Conservation (phyloP, 2,888 invertebrate species). For the Pristionchus japonicus region DNA sequence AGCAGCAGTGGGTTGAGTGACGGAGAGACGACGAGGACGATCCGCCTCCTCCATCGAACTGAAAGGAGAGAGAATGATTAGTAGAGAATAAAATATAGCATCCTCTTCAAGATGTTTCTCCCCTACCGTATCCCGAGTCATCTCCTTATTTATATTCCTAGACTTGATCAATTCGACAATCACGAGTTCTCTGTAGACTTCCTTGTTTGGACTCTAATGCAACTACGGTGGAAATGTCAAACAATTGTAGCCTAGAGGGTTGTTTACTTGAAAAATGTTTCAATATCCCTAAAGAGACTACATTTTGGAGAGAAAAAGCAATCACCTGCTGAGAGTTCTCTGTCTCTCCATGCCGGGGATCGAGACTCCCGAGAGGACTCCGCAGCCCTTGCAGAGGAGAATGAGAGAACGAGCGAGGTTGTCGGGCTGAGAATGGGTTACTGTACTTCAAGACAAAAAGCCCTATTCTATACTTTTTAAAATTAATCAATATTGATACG, state of each 20-base stretch:
- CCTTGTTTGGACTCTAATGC: no score
- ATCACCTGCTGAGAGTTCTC: slow-evolving; percentile 70
- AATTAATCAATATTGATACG: not conserved
- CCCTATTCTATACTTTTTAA: not conserved
- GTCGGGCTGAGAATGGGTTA: slow-evolving; percentile 82
- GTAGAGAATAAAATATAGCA: no score
- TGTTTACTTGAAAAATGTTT: not conserved
- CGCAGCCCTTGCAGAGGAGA: slow-evolving; percentile 90
- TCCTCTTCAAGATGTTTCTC: no score
- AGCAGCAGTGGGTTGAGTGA: slow-evolving; percentile 57
- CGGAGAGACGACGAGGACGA: slow-evolving; percentile 72
- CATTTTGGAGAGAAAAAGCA: not conserved
- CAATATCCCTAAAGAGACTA: not conserved
- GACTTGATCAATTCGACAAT: no score
- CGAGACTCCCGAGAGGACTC: slow-evolving; percentile 76
- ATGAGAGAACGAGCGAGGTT: slow-evolving; percentile 89
- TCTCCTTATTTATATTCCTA: no score
- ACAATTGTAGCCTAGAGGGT: not conserved
- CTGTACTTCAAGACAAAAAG: no score
- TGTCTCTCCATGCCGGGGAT: slow-evolving; percentile 75
- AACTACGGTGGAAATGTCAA: no score
- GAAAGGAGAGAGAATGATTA: slow-evolving; percentile 49
- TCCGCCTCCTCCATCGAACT: slow-evolving; percentile 76
- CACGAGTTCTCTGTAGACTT: no score
- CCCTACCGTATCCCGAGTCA: no score